Conservation (phyloP, 2,888 invertebrate species). For the Parochlus steinenii region DNA sequence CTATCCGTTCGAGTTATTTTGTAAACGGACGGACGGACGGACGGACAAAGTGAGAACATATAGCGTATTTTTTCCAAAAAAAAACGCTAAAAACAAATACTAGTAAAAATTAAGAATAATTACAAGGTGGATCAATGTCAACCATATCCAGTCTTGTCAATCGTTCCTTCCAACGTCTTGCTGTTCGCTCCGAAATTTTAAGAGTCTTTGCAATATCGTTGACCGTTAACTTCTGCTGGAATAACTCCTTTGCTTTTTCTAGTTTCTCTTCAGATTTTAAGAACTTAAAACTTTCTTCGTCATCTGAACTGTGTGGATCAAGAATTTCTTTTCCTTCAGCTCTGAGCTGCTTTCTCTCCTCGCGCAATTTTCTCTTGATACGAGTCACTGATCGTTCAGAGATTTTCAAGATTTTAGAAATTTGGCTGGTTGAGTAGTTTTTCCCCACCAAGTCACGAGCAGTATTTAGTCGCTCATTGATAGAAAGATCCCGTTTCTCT, state of each 20-base stretch:
- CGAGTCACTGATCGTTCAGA: conserved; percentile 9
- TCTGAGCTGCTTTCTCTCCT: conserved; percentile 3
- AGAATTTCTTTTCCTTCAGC: conserved; percentile 6
- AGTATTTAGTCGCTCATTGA: conserved; percentile 1
- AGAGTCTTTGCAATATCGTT: conserved; percentile 4
- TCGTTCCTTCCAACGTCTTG: conserved; percentile 9
- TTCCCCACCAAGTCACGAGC: conserved; percentile 4
- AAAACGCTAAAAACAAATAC: too few species aligned
- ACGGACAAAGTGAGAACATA: too few species aligned
- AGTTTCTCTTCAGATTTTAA: conserved; percentile 2
- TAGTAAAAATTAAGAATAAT: too few species aligned
- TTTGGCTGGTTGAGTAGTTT: conserved; percentile 7
- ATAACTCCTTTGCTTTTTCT: conserved; percentile 4
- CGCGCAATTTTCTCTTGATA: conserved; percentile 7
- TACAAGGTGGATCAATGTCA: too few species aligned
- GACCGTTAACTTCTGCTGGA: conserved; percentile 1
- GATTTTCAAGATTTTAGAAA: conserved; percentile 9
- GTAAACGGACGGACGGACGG: too few species aligned
- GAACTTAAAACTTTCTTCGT: conserved; percentile 4
- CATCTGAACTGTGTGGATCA: conserved; percentile 10
- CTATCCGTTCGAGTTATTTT: not conserved
- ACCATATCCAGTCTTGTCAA: not conserved
- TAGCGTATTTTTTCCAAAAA: too few species aligned
- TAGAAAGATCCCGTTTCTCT: conserved; percentile 1
- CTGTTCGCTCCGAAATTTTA: conserved; percentile 8